Percentiles rank a stretch among this genome's conserved stretches.
Evolutionary conservation across 2,888 invertebrate species (phyloP).

Genomic region (Glaucopsyche alexis): DNA sequence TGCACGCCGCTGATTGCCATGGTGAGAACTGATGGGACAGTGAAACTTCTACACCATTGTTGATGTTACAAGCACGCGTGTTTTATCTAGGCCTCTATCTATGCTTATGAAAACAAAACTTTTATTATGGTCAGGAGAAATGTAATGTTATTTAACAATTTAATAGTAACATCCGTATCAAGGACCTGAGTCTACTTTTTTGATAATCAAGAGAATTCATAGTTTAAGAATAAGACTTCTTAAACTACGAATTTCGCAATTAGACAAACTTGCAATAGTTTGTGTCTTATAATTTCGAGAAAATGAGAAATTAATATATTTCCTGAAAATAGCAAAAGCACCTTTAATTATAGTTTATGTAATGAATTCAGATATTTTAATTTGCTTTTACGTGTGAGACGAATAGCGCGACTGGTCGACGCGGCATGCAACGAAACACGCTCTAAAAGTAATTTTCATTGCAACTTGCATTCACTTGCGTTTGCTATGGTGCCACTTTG

Average conservation of each 20-base stretch:
- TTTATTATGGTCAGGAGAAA: neutral
- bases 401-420: neutral
- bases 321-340: neutral
- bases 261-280: no score
- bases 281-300: no score
- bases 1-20: no score
- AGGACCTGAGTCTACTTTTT: neutral
- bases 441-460: neutral
- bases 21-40: neutral
- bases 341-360: neutral
- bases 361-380: neutral
- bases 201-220: neutral
- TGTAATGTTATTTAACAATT: neutral
- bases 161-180: neutral
- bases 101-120: conserved; percentile 3
- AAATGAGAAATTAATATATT: neutral
- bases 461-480: neutral
- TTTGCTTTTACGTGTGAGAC: neutral
- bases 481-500: neutral
- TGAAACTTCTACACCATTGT: neutral
- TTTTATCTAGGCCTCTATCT: neutral
- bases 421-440: neutral
- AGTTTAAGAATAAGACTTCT: neutral
- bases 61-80: neutral
- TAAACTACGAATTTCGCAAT: no score